Percentiles rank a stretch among this genome's conserved stretches.
phyloP scores from a whole-genome alignment of 2,888 invertebrate genomes.

The Dioctria linearis region DNA sequence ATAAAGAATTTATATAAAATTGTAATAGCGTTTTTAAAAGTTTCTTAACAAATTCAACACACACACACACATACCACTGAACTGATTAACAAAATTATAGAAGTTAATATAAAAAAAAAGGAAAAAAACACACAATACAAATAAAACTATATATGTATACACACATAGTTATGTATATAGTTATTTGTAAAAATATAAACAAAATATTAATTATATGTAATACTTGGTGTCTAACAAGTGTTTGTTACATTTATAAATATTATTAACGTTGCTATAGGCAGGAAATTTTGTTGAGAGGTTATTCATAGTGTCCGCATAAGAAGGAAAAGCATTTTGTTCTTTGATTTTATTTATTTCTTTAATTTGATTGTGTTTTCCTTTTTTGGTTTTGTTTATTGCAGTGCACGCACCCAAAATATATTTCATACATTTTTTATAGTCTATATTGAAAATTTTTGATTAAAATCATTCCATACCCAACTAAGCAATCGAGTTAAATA shows the following conservation, averaged over 20 bases:
- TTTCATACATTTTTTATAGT: too few relatives aligned
- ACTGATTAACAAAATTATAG: conserved; percentile 26
- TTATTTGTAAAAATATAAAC: too few relatives aligned
- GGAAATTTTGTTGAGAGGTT: conserved; percentile 6
- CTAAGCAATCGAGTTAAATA: too few relatives aligned
- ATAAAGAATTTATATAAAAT: conserved; percentile 34
- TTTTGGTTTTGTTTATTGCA: too few relatives aligned
- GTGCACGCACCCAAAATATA: too few relatives aligned
- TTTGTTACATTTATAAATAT: conserved; percentile 32
- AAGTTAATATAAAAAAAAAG: not conserved
- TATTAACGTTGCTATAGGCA: not conserved
- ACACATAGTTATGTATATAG: not conserved
- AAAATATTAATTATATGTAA: conserved; percentile 31
- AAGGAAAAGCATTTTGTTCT: too few relatives aligned
- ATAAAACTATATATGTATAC: conserved; percentile 16
- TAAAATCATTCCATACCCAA: too few relatives aligned
- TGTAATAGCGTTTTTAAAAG: conserved; percentile 32
- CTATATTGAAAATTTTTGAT: too few relatives aligned
- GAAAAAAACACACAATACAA: conserved; percentile 35
- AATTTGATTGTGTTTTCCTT: too few relatives aligned
- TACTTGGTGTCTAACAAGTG: conserved; percentile 44
- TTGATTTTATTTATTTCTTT: too few relatives aligned
- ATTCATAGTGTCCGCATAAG: conserved; percentile 18
- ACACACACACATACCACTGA: conserved; percentile 1
- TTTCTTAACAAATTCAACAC: conserved; percentile 12